Percentiles rank a stretch among this genome's conserved stretches.
phyloP scores from a whole-genome alignment of 2,888 invertebrate genomes.

The Parelbella ahira region DNA sequence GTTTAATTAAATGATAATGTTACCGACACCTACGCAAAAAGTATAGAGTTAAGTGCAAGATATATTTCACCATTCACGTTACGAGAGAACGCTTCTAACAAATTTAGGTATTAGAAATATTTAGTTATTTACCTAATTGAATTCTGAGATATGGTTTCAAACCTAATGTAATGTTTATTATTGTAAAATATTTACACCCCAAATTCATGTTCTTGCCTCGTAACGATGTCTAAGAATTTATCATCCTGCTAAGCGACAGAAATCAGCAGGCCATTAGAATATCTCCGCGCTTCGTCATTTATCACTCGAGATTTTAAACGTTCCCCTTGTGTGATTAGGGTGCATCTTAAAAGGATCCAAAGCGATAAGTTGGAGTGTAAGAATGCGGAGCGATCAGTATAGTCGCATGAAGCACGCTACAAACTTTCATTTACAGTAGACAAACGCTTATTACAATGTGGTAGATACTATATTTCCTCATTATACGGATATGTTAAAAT shows the following conservation, averaged over 20 bases:
- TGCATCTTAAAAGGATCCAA: conserved; percentile 76
- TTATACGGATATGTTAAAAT: conserved; percentile 35
- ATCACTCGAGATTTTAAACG: conserved; percentile 67
- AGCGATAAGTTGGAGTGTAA: conserved; percentile 69
- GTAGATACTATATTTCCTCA: conserved; percentile 44
- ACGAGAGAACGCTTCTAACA: no score
- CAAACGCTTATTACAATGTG: conserved; percentile 30
- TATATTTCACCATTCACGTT: no score
- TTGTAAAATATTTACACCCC: conserved; percentile 1
- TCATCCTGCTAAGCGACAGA: conserved; percentile 37
- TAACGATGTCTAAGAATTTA: conserved; percentile 18
- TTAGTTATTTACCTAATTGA: no score
- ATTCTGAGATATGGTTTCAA: no score
- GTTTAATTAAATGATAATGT: no score
- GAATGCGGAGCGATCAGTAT: conserved; percentile 73
- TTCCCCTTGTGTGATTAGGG: conserved; percentile 69
- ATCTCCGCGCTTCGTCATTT: conserved; percentile 60
- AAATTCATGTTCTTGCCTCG: background rate
- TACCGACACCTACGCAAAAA: no score
- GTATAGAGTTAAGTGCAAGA: no score
- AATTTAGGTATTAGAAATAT: no score
- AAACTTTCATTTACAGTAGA: conserved; percentile 36
- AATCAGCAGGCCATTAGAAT: conserved; percentile 71
- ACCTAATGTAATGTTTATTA: background rate
- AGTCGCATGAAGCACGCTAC: conserved; percentile 55